A percentile compares a stretch with the other conserved stretches of the same genome.
Evolutionary conservation across 2,888 invertebrate genomes (phyloP).

Genomic region (Athrips mouffetella): DNA sequence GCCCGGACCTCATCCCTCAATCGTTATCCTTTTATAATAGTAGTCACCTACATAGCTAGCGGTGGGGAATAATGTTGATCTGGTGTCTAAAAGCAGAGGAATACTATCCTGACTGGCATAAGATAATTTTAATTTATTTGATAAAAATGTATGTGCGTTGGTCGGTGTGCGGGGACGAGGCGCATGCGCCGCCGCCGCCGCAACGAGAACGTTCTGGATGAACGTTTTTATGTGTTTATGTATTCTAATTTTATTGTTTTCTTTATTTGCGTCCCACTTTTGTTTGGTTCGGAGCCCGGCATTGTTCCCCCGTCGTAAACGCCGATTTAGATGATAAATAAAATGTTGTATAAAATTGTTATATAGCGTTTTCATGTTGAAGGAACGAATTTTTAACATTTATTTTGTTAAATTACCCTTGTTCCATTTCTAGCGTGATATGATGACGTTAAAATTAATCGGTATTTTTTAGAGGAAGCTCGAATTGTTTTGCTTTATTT

Average conservation of each 20-base stretch:
- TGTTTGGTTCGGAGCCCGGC: conserved; percentile 73
- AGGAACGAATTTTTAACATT: conserved; percentile 17
- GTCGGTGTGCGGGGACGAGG: conserved; percentile 39
- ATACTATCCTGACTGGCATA: conserved; percentile 14
- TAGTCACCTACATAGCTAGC: no score
- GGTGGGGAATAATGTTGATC: no score
- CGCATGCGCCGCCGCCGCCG: conserved; percentile 55
- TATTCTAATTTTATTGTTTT: conserved; percentile 79
- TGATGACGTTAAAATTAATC: no score
- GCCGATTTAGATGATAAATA: conserved; percentile 77
- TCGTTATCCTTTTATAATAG: no score
- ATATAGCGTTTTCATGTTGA: conserved; percentile 28
- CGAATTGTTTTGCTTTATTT: no score
- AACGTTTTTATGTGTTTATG: conserved; percentile 75
- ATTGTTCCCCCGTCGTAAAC: conserved; percentile 75
- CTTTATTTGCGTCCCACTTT: conserved; percentile 79
- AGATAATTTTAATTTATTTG: conserved; percentile 59
- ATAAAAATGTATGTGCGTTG: conserved; percentile 47
- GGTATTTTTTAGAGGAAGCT: no score
- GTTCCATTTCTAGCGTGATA: no score
- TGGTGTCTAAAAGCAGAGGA: no score
- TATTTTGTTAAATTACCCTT: neutral
- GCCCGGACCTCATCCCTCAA: no score
- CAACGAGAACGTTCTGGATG: conserved; percentile 61
- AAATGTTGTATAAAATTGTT: conserved; percentile 63